Percentiles rank a stretch among this genome's conserved stretches.
Evolutionary conservation across 2,113 vertebrate genomes (phyloP).

Genomic region (Xiphophorus maculatus): DNA sequence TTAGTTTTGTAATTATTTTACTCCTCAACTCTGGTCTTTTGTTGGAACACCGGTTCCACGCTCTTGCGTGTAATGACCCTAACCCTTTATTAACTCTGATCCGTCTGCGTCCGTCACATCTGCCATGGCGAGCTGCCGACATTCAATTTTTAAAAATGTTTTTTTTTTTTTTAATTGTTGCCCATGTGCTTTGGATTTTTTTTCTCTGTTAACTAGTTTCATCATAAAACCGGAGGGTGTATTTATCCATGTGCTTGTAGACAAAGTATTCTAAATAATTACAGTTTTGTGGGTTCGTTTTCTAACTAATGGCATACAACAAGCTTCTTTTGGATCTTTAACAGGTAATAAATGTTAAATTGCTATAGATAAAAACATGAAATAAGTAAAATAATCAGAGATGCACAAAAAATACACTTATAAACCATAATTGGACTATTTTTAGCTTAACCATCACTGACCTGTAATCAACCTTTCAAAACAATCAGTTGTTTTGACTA

Average conservation of each 20-base stretch:
- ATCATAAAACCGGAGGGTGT: background rate
- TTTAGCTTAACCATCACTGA: too few relatives aligned
- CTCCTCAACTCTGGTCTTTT: constrained; percentile 27
- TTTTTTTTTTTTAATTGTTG: background rate
- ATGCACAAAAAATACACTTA: too few relatives aligned
- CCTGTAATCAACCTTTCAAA: too few relatives aligned
- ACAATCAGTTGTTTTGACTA: too few relatives aligned
- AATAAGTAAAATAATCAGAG: too few relatives aligned
- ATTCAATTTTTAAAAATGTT: background rate
- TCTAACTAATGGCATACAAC: too few relatives aligned
- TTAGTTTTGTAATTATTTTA: constrained; percentile 44
- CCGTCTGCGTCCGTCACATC: constrained; percentile 41
- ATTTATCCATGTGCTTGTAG: background rate
- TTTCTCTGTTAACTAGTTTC: background rate
- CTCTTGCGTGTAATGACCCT: constrained; percentile 42
- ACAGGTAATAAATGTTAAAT: too few relatives aligned
- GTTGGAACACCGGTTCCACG: constrained; percentile 23
- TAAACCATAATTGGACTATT: too few relatives aligned
- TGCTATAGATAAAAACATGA: too few relatives aligned
- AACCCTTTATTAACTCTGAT: constrained; percentile 59
- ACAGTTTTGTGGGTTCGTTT: too few relatives aligned
- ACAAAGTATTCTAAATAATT: background rate
- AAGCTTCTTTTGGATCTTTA: too few relatives aligned
- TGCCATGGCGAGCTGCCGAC: constrained; percentile 9
- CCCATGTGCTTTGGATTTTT: background rate